Conservation (phyloP, 2,888 invertebrate genomes). For the Mesochorus sp. region DNA sequence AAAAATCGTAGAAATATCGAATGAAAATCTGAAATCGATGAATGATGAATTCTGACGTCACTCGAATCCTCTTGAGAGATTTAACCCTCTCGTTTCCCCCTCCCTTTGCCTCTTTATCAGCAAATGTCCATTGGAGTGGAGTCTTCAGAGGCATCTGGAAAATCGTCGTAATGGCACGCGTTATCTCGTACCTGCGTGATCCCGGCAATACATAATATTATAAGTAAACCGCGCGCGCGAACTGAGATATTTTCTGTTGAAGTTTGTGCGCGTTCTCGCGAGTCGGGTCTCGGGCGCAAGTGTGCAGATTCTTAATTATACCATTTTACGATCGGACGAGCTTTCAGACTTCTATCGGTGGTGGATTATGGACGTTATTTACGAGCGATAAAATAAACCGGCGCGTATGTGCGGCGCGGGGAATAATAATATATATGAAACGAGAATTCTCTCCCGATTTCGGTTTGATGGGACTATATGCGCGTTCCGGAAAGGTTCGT, state of each 20-base stretch:
- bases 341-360: constrained; percentile 68
- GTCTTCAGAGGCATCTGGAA: constrained; percentile 37
- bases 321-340: constrained; percentile 68
- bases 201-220: constrained; percentile 27
- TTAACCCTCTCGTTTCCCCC: no score
- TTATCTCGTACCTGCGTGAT: constrained; percentile 36
- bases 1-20: no score
- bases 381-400: constrained; percentile 68
- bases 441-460: constrained; percentile 62
- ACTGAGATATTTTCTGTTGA: constrained; percentile 23
- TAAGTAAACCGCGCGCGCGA: constrained; percentile 27
- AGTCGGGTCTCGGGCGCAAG: constrained; percentile 30
- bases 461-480: constrained; percentile 17
- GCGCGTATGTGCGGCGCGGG: constrained; percentile 40
- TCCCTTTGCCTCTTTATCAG: no score
- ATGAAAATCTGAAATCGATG: no score
- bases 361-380: constrained; percentile 71
- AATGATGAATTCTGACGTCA: no score
- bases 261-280: background rate
- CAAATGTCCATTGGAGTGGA: background rate
- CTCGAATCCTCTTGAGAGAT: no score
- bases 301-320: constrained; percentile 68
- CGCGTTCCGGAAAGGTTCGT: constrained; percentile 25
- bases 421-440: constrained; percentile 45
- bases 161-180: background rate